Evolutionary conservation across 1,140 invertebrate species (phyloP).

Genomic region (Bombus terrestris): DNA sequence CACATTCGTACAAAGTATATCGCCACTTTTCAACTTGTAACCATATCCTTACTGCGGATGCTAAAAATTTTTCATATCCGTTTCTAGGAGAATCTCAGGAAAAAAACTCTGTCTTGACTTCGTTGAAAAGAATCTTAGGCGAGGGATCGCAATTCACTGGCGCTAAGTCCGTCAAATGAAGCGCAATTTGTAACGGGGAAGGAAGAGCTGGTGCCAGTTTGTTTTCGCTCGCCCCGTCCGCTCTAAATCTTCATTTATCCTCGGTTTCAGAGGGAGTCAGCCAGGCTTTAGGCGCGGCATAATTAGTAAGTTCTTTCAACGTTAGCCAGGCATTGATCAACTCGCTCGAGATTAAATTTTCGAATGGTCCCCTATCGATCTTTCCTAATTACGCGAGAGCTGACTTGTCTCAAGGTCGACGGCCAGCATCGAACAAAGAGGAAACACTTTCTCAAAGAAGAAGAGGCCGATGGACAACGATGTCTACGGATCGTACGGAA

Average conservation of each 20-base stretch:
- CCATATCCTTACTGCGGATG: not conserved
- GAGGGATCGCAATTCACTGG: not conserved
- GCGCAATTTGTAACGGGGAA: constrained; percentile 1
- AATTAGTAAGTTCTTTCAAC: constrained; percentile 48
- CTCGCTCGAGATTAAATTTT: constrained; percentile 36
- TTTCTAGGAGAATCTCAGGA: not conserved
- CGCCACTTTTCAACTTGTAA: not conserved
- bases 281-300: constrained; percentile 31
- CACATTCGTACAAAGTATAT: not conserved
- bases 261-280: not conserved
- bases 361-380: constrained; percentile 19
- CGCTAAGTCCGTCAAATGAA: constrained; percentile 2
- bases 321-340: constrained; percentile 30
- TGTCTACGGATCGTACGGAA: not conserved
- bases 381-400: constrained; percentile 27
- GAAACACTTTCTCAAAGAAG: not conserved
- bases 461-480: not conserved
- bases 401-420: constrained; percentile 15
- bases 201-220: not conserved
- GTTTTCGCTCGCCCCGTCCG: not conserved
- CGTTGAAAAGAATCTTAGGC: not conserved
- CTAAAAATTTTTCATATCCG: not conserved
- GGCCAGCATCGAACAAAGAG: not conserved
- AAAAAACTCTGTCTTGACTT: not conserved
- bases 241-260: constrained; percentile 42